Evolutionary conservation across 2,888 invertebrate genomes (phyloP), one percentile per base, ranked within the genome.

Genomic region (Hipparchia semele): DNA sequence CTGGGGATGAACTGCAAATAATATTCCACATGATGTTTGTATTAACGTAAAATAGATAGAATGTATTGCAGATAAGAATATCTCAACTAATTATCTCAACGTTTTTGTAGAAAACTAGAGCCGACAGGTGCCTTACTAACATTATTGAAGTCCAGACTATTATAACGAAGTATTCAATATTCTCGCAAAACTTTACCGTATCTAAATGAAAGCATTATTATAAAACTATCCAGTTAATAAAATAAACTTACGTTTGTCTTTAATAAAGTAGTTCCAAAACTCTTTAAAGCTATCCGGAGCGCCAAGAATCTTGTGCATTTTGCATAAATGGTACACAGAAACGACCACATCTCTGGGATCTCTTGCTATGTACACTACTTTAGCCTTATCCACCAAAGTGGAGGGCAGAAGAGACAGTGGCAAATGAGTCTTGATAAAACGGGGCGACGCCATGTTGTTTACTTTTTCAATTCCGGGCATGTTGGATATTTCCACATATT

Each of bases 301-400:
- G 0, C 94, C 95, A 77, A 94, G 94, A 0, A 95, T 95, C 68
- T 90, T 90, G 73, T 95, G 78, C 51, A 80, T 56, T 92, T 12
- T 91, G 81, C 96, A 95, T 64, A 96, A 94, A 82, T 97, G 95
- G 83, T 95, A 98, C 83, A 94, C 96, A 0, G 97, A 98, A 0
- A 97, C 96, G 0, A 95, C 95, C 0, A 97, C 96, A 84, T 98
- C 97, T 86, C 97, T 96, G 0, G 97, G 97, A 89, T 98, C 96
- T 73, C 98, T 94, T 0, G 96, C 96, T 0, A 98, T 95, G 82
- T 97, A 97, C 62, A 97, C 94, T 2, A 97, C 90, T 33, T 70
- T 75, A 5, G 72, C 84, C 49, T 83, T 97, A n/a, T 94, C 86
- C 76, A 95, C 81, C 9, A 95, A 84, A 79, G 92, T 90, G 1